These are phyloP conservation scores for Pheosia gnoma DNA, from an alignment of 2,888 invertebrate genomes.

Conservation along the genomic window DNA sequence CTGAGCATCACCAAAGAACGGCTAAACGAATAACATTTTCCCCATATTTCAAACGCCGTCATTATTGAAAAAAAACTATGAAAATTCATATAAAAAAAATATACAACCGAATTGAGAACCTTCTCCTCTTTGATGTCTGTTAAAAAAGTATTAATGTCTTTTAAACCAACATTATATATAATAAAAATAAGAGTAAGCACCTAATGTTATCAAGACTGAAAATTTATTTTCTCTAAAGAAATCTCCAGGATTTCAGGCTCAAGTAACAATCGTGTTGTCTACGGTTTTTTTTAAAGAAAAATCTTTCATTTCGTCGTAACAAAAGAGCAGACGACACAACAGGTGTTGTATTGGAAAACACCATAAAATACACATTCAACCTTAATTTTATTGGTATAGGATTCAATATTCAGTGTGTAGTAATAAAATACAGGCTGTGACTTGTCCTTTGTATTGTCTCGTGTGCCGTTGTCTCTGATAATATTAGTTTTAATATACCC, in stretches of 20 bases:
- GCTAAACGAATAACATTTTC: too few species aligned
- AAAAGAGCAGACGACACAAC: conserved; percentile 16
- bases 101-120: too few species aligned
- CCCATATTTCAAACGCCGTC: too few species aligned
- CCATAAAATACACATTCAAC: background rate
- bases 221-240: background rate
- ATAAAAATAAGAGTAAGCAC: background rate
- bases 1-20: too few species aligned
- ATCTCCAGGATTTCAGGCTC: background rate
- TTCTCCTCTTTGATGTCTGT: too few species aligned
- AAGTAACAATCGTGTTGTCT: conserved; percentile 8
- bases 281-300: conserved; percentile 10
- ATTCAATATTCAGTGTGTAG: conserved; percentile 2
- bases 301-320: conserved; percentile 10
- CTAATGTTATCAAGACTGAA: background rate
- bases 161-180: too few species aligned
- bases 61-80: too few species aligned
- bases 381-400: background rate
- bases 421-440: conserved; percentile 1
- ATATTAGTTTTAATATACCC: conserved; percentile 5
- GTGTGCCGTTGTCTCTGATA: conserved; percentile 1
- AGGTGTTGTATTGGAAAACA: conserved; percentile 22
- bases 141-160: too few species aligned
- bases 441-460: background rate
- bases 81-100: too few species aligned